A percentile compares a stretch with the other conserved stretches of the same genome.
These are phyloP conservation scores for Apeira syringaria DNA, from an alignment of 2,888 invertebrate species.

Conservation along the genomic window DNA sequence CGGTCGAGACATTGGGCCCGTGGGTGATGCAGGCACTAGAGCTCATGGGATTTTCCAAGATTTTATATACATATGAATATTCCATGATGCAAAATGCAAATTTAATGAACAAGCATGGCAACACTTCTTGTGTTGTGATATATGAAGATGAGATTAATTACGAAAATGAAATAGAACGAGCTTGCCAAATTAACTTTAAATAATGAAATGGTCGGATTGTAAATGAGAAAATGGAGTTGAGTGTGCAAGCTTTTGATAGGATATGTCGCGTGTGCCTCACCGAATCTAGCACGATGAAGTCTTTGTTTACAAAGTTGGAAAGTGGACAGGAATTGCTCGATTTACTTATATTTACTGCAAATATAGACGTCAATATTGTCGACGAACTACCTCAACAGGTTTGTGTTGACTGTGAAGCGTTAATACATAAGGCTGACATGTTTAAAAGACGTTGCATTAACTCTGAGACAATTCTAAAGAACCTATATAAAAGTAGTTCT, in stretches of 20 bases:
- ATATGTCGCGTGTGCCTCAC: slow-evolving; percentile 63
- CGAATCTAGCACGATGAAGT: slow-evolving; percentile 48
- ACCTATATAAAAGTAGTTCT: slow-evolving; percentile 34
- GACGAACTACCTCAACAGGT: slow-evolving; percentile 63
- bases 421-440: slow-evolving; percentile 54
- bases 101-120: too few species aligned
- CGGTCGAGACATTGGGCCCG: too few species aligned
- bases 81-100: too few species aligned
- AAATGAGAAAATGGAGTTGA: slow-evolving; percentile 38
- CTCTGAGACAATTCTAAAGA: slow-evolving; percentile 53
- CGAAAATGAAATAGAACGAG: too few species aligned
- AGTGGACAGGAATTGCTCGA: slow-evolving; percentile 49
- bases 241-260: slow-evolving; percentile 38
- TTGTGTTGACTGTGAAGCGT: slow-evolving; percentile 57
- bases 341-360: slow-evolving; percentile 52
- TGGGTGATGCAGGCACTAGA: too few species aligned
- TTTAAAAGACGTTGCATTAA: slow-evolving; percentile 64
- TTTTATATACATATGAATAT: too few species aligned
- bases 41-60: too few species aligned
- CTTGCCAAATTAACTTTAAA: too few species aligned
- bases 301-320: slow-evolving; percentile 49
- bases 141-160: too few species aligned
- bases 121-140: too few species aligned
- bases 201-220: too few species aligned
- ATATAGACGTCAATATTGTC: slow-evolving; percentile 50